phyloP scores from a whole-genome alignment of 2,888 invertebrate species.

The Drosophila ezoana region DNA sequence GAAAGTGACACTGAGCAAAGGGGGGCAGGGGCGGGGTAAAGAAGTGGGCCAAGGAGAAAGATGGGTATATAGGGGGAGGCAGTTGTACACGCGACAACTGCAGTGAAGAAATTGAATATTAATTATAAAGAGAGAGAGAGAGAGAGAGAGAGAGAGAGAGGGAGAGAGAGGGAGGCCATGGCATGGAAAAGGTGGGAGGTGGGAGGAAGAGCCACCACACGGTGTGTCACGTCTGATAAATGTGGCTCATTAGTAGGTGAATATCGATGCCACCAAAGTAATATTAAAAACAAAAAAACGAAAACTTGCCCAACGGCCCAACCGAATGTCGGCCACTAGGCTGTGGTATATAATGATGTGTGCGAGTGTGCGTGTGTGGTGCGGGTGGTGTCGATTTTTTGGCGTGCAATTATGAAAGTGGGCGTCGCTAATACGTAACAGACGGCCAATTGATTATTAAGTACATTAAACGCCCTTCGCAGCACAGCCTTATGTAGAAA shows the following conservation, averaged over 20 bases:
- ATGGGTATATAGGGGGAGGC: background rate
- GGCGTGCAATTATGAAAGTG: conserved; percentile 67
- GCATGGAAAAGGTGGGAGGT: background rate
- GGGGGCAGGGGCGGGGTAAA: background rate
- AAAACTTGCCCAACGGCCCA: conserved; percentile 63
- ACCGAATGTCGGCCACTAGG: conserved; percentile 52
- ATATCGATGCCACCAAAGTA: conserved; percentile 38
- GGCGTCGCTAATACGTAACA: conserved; percentile 57
- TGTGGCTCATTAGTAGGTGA: conserved; percentile 46
- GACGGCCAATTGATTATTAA: conserved; percentile 70
- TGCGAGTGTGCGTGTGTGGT: conserved; percentile 6
- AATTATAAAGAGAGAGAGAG: conserved; percentile 10
- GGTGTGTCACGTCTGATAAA: conserved; percentile 44
- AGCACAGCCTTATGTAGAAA: conserved; percentile 59
- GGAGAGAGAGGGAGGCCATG: background rate
- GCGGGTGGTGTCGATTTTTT: conserved; percentile 10
- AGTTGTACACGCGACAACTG: conserved; percentile 37
- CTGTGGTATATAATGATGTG: too few species aligned
- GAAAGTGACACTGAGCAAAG: conserved; percentile 8
- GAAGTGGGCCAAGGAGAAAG: background rate
- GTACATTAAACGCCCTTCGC: conserved; percentile 63
- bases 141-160: background rate
- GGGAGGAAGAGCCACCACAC: background rate
- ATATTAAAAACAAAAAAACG: conserved; percentile 44
- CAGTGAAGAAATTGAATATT: conserved; percentile 43